Evolutionary conservation across 2,113 vertebrate genomes (phyloP), one percentile per base, ranked within the genome.

Genomic region (Barbus barbus): DNA sequence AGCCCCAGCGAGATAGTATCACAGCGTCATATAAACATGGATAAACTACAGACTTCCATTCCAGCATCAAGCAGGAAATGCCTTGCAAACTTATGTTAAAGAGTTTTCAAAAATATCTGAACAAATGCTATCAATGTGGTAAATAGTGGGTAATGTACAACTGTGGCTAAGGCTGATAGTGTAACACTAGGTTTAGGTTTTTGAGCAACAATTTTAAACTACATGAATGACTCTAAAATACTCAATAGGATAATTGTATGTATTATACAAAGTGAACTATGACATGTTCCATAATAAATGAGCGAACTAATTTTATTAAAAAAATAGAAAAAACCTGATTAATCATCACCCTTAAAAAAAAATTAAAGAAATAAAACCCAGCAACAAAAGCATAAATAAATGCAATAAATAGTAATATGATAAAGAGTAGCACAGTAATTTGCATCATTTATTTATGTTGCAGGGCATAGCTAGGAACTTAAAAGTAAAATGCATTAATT

Each of bases 51-150:
- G 78, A 78, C 46, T 79, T 85, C 82, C 89, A 41, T 46, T 87
- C 58, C 78, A 83, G 86, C 20, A 69, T 58, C 33, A 60, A 72
- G 31, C 84, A 89, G 90, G 88, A 90, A 90, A 88, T 87, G 90
- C 85, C 84, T 85, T 41, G 67, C 44, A n/a, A 84, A 84, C 33
- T 44, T 56, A 56, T 63, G 46, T 18, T 48, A 24, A 0, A 11
- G 63, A 79, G 83, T 84, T 88, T 85, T 82, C 51, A 22, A 14
- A 26, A 26, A 26, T 73, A 26, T 51, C n/a, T 51, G 13, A 20
- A 51, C 72, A 28, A 74, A 20, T 53, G 5, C 6, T 7, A 22
- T 20, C 18, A 20, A 20, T 53, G 51, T 53, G 51, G 53, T 56
- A 56, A 53, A 46, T 26, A 46, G 24, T 28, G 33, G 18, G 5